Evolutionary conservation across 1,140 invertebrate species (phyloP).

Genomic region (Drosophila neocordata): DNA sequence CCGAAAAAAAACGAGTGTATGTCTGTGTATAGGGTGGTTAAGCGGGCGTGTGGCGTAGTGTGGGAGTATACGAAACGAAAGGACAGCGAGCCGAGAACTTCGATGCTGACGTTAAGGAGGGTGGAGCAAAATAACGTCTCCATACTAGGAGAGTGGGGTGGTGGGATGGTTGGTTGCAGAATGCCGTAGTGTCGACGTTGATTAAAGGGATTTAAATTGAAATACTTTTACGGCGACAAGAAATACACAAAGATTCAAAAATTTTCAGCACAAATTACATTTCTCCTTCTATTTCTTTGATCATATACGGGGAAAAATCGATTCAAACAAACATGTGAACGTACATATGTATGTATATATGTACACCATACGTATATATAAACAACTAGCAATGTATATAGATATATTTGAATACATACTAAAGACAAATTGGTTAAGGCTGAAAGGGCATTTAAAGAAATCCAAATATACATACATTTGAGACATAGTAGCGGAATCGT

Average conservation of each 20-base stretch:
- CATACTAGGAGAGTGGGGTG: slow-evolving; percentile 17
- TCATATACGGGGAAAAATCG: slow-evolving; percentile 16
- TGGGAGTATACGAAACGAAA: slow-evolving; percentile 33
- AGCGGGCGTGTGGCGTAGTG: slow-evolving; percentile 13
- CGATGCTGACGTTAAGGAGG: slow-evolving; percentile 19
- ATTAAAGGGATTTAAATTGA: slow-evolving; percentile 49
- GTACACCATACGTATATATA: neutral
- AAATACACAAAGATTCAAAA: slow-evolving; percentile 21
- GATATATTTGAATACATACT: too few relatives aligned
- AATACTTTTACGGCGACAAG: slow-evolving; percentile 35
- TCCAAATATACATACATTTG: too few relatives aligned
- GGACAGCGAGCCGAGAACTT: slow-evolving; percentile 29
- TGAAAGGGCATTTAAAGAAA: too few relatives aligned
- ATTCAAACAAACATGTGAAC: slow-evolving; percentile 3
- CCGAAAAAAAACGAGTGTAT: neutral
- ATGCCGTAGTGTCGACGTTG: slow-evolving; percentile 17
- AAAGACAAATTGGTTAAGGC: too few relatives aligned
- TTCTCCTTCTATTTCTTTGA: slow-evolving; percentile 12
- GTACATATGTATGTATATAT: slow-evolving; percentile 1
- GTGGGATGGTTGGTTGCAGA: slow-evolving; percentile 2
- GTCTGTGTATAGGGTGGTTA: slow-evolving; percentile 1
- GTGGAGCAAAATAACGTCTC: slow-evolving; percentile 32
- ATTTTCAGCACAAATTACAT: slow-evolving; percentile 15
- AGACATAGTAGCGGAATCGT: too few relatives aligned
- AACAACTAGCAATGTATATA: too few relatives aligned